phyloP scores from a whole-genome alignment of 2,888 invertebrate species.

The Dicycla oo region DNA sequence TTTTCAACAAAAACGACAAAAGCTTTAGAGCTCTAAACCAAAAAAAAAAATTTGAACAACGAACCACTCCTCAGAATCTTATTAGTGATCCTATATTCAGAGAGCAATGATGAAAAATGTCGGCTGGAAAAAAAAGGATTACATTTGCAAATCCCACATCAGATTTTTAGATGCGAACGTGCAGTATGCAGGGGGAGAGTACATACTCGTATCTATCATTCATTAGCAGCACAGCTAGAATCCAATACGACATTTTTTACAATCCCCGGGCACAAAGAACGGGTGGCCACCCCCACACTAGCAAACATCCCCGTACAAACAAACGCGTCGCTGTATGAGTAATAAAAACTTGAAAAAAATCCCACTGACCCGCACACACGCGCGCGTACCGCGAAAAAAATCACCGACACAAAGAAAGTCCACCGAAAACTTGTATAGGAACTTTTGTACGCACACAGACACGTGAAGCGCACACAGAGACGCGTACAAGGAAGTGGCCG shows the following conservation, averaged over 20 bases:
- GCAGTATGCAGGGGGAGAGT: conserved; percentile 75
- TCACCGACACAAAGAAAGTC: conserved; percentile 90
- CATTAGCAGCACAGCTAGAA: conserved; percentile 89
- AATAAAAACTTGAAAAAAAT: conserved; percentile 89
- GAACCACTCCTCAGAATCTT: conserved; percentile 48
- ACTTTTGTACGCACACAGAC: conserved; percentile 84
- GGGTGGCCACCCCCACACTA: conserved; percentile 83
- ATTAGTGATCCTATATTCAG: conserved; percentile 60
- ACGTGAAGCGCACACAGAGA: conserved; percentile 67
- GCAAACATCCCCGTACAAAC: conserved; percentile 77
- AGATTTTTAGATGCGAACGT: conserved; percentile 80
- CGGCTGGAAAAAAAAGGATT: conserved; percentile 67
- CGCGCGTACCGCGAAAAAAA: conserved; percentile 85
- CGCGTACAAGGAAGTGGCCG: conserved; percentile 75
- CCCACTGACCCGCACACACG: conserved; percentile 88
- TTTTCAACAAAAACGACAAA: conserved; percentile 64
- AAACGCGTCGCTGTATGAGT: conserved; percentile 71
- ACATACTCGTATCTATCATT: conserved; percentile 88
- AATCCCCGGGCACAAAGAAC: conserved; percentile 89
- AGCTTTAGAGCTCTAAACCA: conserved; percentile 30
- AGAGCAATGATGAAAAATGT: conserved; percentile 69
- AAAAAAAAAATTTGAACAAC: conserved; percentile 34
- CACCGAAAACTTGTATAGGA: conserved; percentile 89
- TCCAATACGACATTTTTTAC: conserved; percentile 91
- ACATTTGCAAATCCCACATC: conserved; percentile 81